These are phyloP conservation scores for Melanostoma scalare DNA, from an alignment of 2,888 invertebrate species.

Conservation along the genomic window DNA sequence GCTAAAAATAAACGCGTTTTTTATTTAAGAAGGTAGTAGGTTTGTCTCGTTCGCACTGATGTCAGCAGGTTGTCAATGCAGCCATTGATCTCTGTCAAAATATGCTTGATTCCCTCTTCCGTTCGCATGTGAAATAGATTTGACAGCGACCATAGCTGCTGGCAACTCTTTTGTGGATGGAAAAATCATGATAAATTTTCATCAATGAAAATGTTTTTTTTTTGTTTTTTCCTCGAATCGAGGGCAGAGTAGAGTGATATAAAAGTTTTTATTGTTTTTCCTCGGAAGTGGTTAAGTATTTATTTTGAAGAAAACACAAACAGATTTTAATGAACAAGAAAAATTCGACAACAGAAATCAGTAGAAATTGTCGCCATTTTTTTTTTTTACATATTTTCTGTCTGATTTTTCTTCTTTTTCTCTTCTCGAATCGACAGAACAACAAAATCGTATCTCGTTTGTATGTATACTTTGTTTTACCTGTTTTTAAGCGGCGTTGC, in stretches of 20 bases:
- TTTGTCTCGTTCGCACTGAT: constrained; percentile 56
- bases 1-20: constrained; percentile 69
- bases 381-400: constrained; percentile 19
- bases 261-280: constrained; percentile 10
- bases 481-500: constrained; percentile 71
- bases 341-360: constrained; percentile 11
- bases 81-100: constrained; percentile 69
- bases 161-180: constrained; percentile 52
- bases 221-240: constrained; percentile 1
- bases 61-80: constrained; percentile 54
- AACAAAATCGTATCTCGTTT: constrained; percentile 35
- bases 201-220: constrained; percentile 50
- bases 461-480: constrained; percentile 61
- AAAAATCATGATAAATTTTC: constrained; percentile 52
- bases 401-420: constrained; percentile 50
- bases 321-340: neutral
- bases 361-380: constrained; percentile 70
- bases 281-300: neutral
- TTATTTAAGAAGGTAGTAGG: neutral
- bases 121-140: constrained; percentile 30
- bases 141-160: constrained; percentile 39
- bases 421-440: constrained; percentile 26
- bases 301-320: neutral
- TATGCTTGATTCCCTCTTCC: neutral
- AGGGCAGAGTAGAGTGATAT: neutral